A percentile compares a stretch with the other conserved stretches of the same genome.
phyloP scores from a whole-genome alignment of 2,113 vertebrate species.

The Oreochromis tanganicae region DNA sequence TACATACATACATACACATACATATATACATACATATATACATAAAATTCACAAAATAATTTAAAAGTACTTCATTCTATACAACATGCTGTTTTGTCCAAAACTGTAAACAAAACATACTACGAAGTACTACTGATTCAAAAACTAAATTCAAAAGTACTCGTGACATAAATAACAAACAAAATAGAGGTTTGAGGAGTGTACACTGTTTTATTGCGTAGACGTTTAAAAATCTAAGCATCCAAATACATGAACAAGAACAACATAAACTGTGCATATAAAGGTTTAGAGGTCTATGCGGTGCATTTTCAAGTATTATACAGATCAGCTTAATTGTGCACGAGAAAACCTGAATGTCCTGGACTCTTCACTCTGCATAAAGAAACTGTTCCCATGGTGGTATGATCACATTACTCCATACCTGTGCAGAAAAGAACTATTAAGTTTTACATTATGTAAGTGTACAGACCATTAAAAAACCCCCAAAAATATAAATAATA shows the following conservation, averaged over 20 bases:
- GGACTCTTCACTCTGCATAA: background rate
- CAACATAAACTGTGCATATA: background rate
- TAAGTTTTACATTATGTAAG: background rate
- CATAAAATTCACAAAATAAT: background rate
- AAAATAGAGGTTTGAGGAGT: background rate
- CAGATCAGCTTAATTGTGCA: background rate
- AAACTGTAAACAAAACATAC: background rate
- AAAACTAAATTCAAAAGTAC: background rate
- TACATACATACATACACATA: too few species aligned
- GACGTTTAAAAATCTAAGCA: background rate
- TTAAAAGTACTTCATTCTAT: background rate
- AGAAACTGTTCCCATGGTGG: background rate
- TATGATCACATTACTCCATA: background rate
- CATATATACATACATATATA: background rate
- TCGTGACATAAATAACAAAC: background rate
- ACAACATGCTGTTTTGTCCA: background rate
- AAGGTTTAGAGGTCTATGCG: background rate
- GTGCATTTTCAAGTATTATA: background rate
- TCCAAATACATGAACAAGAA: background rate
- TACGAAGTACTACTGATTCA: background rate
- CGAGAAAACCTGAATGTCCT: background rate
- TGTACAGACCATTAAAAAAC: background rate
- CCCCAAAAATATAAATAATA: background rate
- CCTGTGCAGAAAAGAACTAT: background rate
- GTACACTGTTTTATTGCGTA: background rate